Evolutionary conservation across 2,888 invertebrate genomes (phyloP).

Genomic region (Morpho achilles): DNA sequence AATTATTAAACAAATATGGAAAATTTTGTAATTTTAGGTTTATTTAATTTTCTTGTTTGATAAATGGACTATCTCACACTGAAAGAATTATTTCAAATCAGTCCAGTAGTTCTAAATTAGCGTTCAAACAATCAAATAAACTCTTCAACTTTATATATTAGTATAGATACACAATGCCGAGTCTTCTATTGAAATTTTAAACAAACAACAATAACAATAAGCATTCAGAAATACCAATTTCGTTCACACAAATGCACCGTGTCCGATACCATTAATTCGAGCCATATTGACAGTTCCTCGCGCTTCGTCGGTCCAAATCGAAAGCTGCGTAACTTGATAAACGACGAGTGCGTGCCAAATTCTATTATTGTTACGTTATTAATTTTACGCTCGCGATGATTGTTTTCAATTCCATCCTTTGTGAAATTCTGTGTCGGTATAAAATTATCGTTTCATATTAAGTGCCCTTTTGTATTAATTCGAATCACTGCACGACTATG

Average conservation of each 20-base stretch:
- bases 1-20: no score
- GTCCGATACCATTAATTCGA: slow-evolving; percentile 15
- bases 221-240: background rate
- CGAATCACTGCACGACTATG: no score
- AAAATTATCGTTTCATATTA: slow-evolving; percentile 1
- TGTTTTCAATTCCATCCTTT: slow-evolving; percentile 8
- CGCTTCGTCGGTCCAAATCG: slow-evolving; percentile 6
- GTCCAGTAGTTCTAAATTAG: no score
- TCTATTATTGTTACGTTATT: slow-evolving; percentile 2
- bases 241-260: slow-evolving; percentile 1
- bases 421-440: slow-evolving; percentile 11
- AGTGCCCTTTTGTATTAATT: no score
- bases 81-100: no score
- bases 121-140: no score
- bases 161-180: no score
- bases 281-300: slow-evolving; percentile 20
- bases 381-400: slow-evolving; percentile 13
- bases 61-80: no score
- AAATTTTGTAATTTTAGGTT: no score
- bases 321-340: slow-evolving; percentile 11
- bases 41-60: no score
- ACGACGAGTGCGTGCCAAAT: slow-evolving; percentile 20
- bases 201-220: background rate
- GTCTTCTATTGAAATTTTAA: no score
- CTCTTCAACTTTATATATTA: no score